Base-by-base conservation (phyloP, 2,113 vertebrate species). In the Lampris incognitus region DNA sequence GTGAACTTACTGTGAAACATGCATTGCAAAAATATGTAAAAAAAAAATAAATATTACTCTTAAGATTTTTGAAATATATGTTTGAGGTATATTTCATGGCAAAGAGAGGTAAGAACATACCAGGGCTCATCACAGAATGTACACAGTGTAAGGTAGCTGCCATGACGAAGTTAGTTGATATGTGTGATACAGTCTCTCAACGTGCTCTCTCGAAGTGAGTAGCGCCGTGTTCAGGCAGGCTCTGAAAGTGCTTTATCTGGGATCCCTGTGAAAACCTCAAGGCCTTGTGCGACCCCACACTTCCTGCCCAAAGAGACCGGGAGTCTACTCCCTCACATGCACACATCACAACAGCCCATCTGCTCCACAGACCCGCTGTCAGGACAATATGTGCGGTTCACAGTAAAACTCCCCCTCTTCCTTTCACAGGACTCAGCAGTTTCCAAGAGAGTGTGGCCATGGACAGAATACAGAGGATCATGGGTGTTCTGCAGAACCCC, bases 361-460 rank as follows among this genome's bases (percentile, higher is more conserved):
- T 92, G 91, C 85, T 88, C 10, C 55, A 72, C 91, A 91, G 85
- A 89, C 87, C 85, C 65, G 79, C 84, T 86, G 89, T 91, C 84
- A 71, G 71, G 79, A 83, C 82, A 39, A 57, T 66, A 84, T 75
- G 69, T 63, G 74, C 61, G 60, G 64, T 81, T 87, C 77, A 85
- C 39, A 49, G 69, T 81, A 66, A 73, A 73, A 84, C 76, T 86
- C 63, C 59, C 76, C 7, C 9, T 85, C 83, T 52, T 71, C 68
- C 74, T 82, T 89, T 86, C 74, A 71, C 82, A 95, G 95, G 94
- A 82, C 93, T 95, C 85, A 95, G 92, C 93, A 94, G 90, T 90
- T 95, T 95, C 86, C 95, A 95, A 83, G 93, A 95, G 90, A 95
- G 94, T 24, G 94, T 95, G 69, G 95, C 94, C 63, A 94, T 95